These are phyloP conservation scores for Scomber scombrus DNA, from an alignment of 2,113 vertebrate species.

Conservation along the genomic window DNA sequence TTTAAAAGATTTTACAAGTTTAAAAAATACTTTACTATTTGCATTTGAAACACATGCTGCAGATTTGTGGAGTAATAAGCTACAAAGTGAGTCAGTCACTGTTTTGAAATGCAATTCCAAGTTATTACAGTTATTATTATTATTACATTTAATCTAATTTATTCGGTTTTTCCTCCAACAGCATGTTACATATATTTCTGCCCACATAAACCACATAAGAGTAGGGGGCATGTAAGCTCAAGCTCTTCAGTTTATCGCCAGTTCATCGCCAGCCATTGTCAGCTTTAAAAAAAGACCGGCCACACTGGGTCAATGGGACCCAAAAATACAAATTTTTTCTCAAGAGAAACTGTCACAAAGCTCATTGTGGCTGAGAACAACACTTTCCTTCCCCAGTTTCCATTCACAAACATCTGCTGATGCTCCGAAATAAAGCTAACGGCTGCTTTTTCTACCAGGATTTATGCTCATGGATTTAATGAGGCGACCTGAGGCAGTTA, in stretches of 20 bases:
- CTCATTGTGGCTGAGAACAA: conserved; percentile 20
- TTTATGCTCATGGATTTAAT: conserved; percentile 63
- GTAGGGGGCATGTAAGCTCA: background rate
- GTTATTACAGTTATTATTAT: too few species aligned
- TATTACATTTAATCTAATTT: too few species aligned
- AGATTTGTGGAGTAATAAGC: too few species aligned
- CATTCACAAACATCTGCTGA: conserved; percentile 64
- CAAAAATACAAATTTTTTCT: conserved; percentile 36
- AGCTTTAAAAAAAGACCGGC: conserved; percentile 1
- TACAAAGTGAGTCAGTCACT: too few species aligned
- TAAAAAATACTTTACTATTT: background rate
- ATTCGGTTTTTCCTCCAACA: background rate
- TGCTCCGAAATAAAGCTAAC: conserved; percentile 42
- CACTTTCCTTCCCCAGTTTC: conserved; percentile 15
- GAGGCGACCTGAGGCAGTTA: conserved; percentile 38
- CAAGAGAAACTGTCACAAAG: background rate
- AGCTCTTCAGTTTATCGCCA: conserved; percentile 17
- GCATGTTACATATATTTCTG: background rate
- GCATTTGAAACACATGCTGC: background rate
- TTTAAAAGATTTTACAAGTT: background rate
- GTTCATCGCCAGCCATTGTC: conserved; percentile 47
- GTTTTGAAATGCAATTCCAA: too few species aligned
- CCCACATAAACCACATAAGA: background rate
- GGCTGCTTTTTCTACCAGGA: conserved; percentile 28
- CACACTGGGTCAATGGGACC: conserved; percentile 14